A percentile compares a stretch with the other conserved stretches of the same genome.
phyloP scores from a whole-genome alignment of 2,113 vertebrate species.

The Python bivittatus region DNA sequence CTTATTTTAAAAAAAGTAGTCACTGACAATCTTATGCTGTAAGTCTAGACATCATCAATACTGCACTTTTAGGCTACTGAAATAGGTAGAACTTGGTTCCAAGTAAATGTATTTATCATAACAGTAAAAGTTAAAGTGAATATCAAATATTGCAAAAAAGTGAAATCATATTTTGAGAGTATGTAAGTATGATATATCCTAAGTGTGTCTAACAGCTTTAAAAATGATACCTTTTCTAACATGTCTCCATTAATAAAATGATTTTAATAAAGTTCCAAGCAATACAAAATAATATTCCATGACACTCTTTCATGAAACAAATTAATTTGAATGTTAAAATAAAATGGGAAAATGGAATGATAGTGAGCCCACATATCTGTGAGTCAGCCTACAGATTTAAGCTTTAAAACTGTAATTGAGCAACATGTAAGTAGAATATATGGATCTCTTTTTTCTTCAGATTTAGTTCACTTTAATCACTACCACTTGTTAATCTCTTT shows the following conservation, averaged over 20 bases:
- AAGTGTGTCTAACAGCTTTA: neutral
- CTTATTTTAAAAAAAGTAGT: too few relatives aligned
- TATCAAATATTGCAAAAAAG: conserved; percentile 18
- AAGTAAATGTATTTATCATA: conserved; percentile 3
- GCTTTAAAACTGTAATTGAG: neutral
- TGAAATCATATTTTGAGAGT: conserved; percentile 8
- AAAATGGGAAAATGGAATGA: neutral
- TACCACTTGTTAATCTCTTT: neutral
- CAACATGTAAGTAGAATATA: neutral
- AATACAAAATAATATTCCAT: conserved; percentile 21
- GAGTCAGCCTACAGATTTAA: neutral
- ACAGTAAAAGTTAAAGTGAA: neutral
- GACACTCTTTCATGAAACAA: conserved; percentile 37
- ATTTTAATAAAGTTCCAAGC: conserved; percentile 37
- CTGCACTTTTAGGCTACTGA: neutral
- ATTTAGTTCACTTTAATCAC: neutral
- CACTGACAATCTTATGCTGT: neutral
- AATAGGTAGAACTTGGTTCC: neutral
- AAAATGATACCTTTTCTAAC: neutral
- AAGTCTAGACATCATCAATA: neutral
- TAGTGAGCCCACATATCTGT: neutral
- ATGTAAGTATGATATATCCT: neutral
- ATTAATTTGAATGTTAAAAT: neutral
- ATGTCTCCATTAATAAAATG: neutral
- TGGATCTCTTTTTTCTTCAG: neutral